Base-by-base conservation (phyloP, 2,797 vertebrate species). In the Enoplosus armatus region DNA sequence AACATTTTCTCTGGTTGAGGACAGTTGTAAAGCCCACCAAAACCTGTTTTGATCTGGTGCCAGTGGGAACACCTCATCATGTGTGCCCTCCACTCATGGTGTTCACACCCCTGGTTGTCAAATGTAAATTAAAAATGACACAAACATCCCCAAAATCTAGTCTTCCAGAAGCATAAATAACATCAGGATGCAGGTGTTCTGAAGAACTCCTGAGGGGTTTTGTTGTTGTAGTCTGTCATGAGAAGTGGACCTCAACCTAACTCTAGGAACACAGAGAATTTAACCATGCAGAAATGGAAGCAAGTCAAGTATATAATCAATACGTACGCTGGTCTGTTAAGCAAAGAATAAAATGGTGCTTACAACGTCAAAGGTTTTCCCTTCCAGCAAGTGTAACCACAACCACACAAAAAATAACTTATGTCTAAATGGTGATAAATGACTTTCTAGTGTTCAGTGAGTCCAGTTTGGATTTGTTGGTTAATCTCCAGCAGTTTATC, bases 271-370 rank as follows among this genome's bases (percentile, higher is more conserved):
- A 67, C 39, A 1, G 35, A 66, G 26, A 20, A 58, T 72, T 75
- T 61, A 90, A 63, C 75, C 74, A 82, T 33, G 79, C 77, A 83
- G 63, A 87, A 81, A 59, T 70, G 65, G 62, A 68, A 80, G 47
- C 73, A 84, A 83, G 64, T 85, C 67, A 85, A 68, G 69, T 70
- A 65, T 82, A 62, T 83, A 53, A 86, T 82, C 72, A 84, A 58
- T 71, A 78, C 75, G 53, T 72, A 45, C 27, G 24, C 71, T 78
- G 72, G 65, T 79, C 72, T 80, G 76, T 78, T 75, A 65, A 85
- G 59, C 75, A 77, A n/a, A n/a, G 50, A 75, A 71, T 61, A 11
- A 83, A 84, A 73, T 67, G 8, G 26, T 51, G 63, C 73, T 81
- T 58, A 65, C 67, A 53, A 43, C 62, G 79, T 89, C 35, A 80